Conservation (phyloP, 2,888 invertebrate genomes). For the Crioceris asparagi region DNA sequence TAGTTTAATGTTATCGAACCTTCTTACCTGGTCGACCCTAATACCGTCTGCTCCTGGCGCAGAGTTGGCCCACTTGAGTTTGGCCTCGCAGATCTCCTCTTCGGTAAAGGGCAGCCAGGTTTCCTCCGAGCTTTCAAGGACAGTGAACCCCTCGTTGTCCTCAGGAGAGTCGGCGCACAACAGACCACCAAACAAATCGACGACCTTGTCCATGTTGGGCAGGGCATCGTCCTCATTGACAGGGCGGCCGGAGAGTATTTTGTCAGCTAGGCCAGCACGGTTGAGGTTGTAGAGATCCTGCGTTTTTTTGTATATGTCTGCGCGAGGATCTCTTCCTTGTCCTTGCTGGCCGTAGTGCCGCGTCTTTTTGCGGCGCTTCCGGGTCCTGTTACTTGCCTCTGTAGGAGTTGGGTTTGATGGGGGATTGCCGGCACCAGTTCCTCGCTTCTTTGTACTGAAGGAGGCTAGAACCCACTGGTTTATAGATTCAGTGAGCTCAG, state of each 20-base stretch:
- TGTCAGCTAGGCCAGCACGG: too few relatives aligned
- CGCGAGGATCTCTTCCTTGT: too few relatives aligned
- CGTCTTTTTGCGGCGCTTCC: too few relatives aligned
- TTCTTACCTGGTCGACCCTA: neutral
- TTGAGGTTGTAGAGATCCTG: too few relatives aligned
- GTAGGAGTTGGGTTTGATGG: too few relatives aligned
- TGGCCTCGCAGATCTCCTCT: neutral
- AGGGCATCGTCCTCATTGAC: neutral
- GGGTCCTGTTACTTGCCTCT: too few relatives aligned
- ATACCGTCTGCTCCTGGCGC: constrained; percentile 4
- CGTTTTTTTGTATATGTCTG: too few relatives aligned
- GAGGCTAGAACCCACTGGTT: too few relatives aligned
- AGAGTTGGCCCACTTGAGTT: constrained; percentile 4
- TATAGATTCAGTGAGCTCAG: too few relatives aligned
- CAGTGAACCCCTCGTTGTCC: neutral
- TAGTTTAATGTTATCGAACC: neutral
- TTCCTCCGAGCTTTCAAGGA: neutral
- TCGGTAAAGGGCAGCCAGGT: neutral
- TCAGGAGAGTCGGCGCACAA: neutral
- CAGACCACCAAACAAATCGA: neutral
- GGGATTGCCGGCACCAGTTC: too few relatives aligned
- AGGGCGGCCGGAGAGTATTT: neutral
- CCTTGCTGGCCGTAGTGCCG: too few relatives aligned
- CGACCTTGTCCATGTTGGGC: neutral
- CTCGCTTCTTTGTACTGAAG: too few relatives aligned